Evolutionary conservation across 2,113 vertebrate genomes (phyloP).

Genomic region (Planiliza haematocheilus): DNA sequence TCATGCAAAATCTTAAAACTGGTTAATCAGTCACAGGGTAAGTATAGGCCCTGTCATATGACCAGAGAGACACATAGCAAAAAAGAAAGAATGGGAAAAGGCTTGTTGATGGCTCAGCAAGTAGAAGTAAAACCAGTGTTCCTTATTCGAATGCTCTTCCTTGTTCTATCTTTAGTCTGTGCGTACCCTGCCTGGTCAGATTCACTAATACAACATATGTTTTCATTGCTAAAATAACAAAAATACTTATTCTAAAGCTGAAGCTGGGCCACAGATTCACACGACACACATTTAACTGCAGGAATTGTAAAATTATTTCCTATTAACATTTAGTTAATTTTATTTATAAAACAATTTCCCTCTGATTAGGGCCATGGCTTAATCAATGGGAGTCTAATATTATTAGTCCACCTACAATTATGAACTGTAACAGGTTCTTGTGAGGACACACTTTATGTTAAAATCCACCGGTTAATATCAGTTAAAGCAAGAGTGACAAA

Average conservation of each 20-base stretch:
- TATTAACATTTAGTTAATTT: not conserved
- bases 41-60: slow-evolving; percentile 44
- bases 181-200: not conserved
- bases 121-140: slow-evolving; percentile 22
- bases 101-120: slow-evolving; percentile 58
- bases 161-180: not conserved
- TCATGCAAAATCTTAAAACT: slow-evolving; percentile 24
- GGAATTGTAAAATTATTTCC: not conserved
- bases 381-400: not conserved
- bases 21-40: slow-evolving; percentile 68
- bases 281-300: not conserved
- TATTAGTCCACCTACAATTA: not conserved
- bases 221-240: not conserved
- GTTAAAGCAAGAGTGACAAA: no score
- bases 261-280: not conserved
- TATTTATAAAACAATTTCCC: not conserved
- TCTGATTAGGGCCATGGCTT: not conserved
- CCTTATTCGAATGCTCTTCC: slow-evolving; percentile 57
- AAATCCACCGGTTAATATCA: not conserved
- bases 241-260: not conserved
- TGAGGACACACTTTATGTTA: not conserved
- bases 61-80: slow-evolving; percentile 27
- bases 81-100: slow-evolving; percentile 9
- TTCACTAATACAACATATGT: not conserved
- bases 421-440: not conserved